These are phyloP conservation scores for Andrena flavipes DNA, from an alignment of 2,888 invertebrate species.

Conservation along the genomic window DNA sequence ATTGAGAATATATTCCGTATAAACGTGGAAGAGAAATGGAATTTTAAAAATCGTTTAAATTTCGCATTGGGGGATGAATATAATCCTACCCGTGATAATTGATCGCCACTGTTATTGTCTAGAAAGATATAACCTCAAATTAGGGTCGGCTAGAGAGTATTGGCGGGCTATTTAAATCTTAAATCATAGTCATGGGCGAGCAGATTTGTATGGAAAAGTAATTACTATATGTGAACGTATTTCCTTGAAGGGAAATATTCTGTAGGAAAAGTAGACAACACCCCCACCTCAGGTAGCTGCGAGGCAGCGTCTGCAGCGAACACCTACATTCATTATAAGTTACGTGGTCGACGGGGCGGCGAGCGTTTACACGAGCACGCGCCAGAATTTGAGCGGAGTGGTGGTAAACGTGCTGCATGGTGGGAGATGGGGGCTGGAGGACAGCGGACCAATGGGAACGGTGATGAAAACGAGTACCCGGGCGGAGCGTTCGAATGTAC, in stretches of 20 bases:
- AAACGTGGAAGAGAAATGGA: too few species aligned
- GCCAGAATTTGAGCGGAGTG: constrained; percentile 46
- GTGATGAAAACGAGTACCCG: constrained; percentile 61
- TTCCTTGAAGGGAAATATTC: not conserved
- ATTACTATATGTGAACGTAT: not conserved
- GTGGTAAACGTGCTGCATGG: constrained; percentile 16
- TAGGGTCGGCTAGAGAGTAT: too few species aligned
- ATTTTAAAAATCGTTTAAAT: too few species aligned
- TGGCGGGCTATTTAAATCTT: too few species aligned
- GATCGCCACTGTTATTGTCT: too few species aligned
- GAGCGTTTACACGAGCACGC: constrained; percentile 69
- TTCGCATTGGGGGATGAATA: too few species aligned
- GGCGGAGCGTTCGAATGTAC: constrained; percentile 79
- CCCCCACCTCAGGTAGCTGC: constrained; percentile 2
- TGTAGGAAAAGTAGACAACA: not conserved
- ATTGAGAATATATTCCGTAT: too few species aligned
- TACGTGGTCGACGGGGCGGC: constrained; percentile 52
- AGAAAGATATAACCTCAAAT: too few species aligned
- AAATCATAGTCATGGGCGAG: too few species aligned
- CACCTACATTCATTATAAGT: constrained; percentile 29
- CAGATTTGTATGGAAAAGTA: too few species aligned
- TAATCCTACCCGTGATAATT: too few species aligned
- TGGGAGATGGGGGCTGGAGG: constrained; percentile 61
- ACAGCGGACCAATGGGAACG: constrained; percentile 65
- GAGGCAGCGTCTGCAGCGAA: constrained; percentile 33